A percentile compares a stretch with the other conserved stretches of the same genome.
Conservation (phyloP, 2,113 vertebrate genomes). For the Gymnobelideus leadbeateri region DNA sequence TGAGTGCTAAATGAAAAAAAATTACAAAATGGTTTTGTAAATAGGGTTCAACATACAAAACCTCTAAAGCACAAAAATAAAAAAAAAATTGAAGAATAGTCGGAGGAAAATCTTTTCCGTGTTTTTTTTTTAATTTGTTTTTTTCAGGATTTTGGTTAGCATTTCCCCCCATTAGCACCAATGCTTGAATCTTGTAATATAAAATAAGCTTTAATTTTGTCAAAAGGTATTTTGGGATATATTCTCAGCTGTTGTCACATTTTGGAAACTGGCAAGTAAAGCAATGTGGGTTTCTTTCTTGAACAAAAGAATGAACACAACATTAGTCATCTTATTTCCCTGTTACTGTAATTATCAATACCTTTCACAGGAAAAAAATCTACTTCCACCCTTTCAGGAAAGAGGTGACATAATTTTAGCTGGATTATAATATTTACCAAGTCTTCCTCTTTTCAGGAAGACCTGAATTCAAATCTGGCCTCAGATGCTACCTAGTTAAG, state of each 20-base stretch:
- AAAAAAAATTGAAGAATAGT: constrained; percentile 6
- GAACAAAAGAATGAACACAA: constrained; percentile 37
- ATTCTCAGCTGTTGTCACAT: constrained; percentile 39
- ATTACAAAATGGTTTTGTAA: not conserved
- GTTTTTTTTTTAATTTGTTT: constrained; percentile 37
- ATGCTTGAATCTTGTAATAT: constrained; percentile 66
- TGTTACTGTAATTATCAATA: constrained; percentile 37
- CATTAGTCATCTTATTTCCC: constrained; percentile 35
- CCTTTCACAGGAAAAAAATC: constrained; percentile 29
- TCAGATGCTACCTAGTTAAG: not conserved
- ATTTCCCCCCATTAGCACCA: constrained; percentile 37
- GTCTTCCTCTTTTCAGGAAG: not conserved
- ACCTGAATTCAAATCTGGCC: not conserved
- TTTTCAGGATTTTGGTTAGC: constrained; percentile 55
- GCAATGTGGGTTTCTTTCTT: constrained; percentile 32
- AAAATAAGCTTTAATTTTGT: constrained; percentile 71
- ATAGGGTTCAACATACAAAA: constrained; percentile 28
- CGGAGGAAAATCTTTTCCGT: constrained; percentile 40
- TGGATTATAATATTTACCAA: not conserved
- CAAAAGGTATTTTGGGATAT: constrained; percentile 58
- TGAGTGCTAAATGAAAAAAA: constrained; percentile 41
- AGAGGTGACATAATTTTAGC: constrained; percentile 56
- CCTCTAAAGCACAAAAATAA: constrained; percentile 39
- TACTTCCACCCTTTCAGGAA: constrained; percentile 23
- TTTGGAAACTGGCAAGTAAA: constrained; percentile 48